Percentiles rank a stretch among this genome's conserved stretches.
Conservation (phyloP, 2,888 invertebrate genomes). For the Priocnemis perturbator region DNA sequence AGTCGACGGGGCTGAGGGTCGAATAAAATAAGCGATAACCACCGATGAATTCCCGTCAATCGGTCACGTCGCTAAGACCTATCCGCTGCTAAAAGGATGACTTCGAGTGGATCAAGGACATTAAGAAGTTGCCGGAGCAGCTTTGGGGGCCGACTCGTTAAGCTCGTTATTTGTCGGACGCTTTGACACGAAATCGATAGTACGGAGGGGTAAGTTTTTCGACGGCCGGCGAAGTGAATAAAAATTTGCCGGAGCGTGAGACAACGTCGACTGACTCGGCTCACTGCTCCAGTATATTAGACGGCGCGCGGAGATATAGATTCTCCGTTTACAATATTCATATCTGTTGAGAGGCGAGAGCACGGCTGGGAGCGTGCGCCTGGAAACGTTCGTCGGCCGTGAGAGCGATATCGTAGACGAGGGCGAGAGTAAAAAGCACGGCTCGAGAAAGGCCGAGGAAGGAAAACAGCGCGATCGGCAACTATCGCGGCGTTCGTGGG, state of each 20-base stretch:
- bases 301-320: not conserved
- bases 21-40: conserved; percentile 8
- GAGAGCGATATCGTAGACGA: too few relatives aligned
- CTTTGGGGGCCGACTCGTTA: conserved; percentile 38
- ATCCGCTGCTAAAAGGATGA: conserved; percentile 23
- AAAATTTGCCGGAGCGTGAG: conserved; percentile 3
- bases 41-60: conserved; percentile 24
- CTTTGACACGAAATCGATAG: conserved; percentile 43
- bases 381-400: too few relatives aligned
- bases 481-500: not conserved
- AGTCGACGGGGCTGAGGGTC: not conserved
- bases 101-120: conserved; percentile 27
- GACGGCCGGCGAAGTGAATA: conserved; percentile 2
- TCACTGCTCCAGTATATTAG: not conserved
- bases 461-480: not conserved
- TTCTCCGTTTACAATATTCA: too few relatives aligned
- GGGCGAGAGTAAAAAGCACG: too few relatives aligned
- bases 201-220: conserved; percentile 10
- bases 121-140: conserved; percentile 15
- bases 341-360: too few relatives aligned
- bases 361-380: too few relatives aligned
- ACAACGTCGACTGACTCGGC: not conserved
- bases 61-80: conserved; percentile 28
- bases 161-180: conserved; percentile 46
- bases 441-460: too few relatives aligned